These are phyloP conservation scores for Hoplias malabaricus DNA, from an alignment of 2,113 vertebrate species.

Conservation along the genomic window DNA sequence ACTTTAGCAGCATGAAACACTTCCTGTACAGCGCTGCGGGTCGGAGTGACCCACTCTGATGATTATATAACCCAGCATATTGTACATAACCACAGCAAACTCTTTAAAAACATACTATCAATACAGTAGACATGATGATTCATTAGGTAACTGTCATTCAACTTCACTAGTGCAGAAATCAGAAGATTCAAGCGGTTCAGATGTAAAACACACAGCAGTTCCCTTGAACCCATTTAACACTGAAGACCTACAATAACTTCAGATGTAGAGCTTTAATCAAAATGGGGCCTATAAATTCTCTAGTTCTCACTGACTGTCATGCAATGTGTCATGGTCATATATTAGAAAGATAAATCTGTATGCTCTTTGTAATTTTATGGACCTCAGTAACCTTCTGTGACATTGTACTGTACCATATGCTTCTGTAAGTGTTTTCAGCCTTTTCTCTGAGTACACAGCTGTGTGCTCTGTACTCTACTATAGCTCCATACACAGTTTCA, in stretches of 20 bases:
- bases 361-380: not conserved
- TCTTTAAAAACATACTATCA: not conserved
- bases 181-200: not conserved
- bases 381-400: not conserved
- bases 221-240: not conserved
- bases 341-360: not conserved
- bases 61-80: slow-evolving; percentile 7
- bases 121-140: not conserved
- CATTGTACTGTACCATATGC: not conserved
- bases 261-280: not conserved
- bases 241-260: not conserved
- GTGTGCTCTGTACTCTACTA: too few species aligned
- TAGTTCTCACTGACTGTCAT: not conserved
- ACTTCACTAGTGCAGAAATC: not conserved
- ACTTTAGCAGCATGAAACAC: not conserved
- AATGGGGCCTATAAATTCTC: not conserved
- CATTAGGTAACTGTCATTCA: not conserved
- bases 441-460: too few species aligned
- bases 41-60: slow-evolving; percentile 9
- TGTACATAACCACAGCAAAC: slow-evolving; percentile 9
- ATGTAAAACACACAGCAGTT: not conserved
- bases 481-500: too few species aligned
- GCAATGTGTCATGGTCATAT: not conserved
- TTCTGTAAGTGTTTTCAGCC: too few species aligned
- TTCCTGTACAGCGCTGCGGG: slow-evolving; percentile 22